phyloP scores from a whole-genome alignment of 2,888 invertebrate species.

The Sesia apiformis region DNA sequence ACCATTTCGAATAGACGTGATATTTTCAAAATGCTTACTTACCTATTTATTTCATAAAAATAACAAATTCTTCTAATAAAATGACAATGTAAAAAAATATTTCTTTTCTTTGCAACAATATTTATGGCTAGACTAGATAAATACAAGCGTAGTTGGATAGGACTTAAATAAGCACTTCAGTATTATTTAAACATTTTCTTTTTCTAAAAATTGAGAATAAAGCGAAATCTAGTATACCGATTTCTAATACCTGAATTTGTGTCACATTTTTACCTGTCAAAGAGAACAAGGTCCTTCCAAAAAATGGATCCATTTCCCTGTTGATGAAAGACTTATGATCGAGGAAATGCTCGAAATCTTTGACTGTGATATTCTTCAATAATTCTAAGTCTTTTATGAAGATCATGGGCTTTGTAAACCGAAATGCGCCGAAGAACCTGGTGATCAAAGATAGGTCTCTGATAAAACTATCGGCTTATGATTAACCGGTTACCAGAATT shows the following conservation, averaged over 20 bases:
- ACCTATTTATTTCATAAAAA: too few relatives aligned
- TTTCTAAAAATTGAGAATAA: neutral
- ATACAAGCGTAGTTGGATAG: too few relatives aligned
- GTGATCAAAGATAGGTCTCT: neutral
- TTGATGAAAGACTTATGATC: constrained; percentile 50
- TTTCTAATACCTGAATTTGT: neutral
- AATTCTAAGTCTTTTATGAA: constrained; percentile 61
- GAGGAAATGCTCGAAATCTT: constrained; percentile 70
- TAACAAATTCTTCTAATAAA: too few relatives aligned
- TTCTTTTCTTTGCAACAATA: too few relatives aligned
- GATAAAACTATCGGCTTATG: neutral
- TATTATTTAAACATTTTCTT: neutral
- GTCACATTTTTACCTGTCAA: constrained; percentile 41
- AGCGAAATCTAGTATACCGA: too few relatives aligned
- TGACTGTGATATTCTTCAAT: constrained; percentile 61
- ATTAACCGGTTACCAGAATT: too few relatives aligned
- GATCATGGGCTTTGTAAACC: constrained; percentile 38
- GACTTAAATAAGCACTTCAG: neutral
- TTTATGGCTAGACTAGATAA: too few relatives aligned
- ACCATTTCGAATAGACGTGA: too few relatives aligned
- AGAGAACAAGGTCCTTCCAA: constrained; percentile 57
- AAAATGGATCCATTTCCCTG: constrained; percentile 51
- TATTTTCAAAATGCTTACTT: too few relatives aligned
- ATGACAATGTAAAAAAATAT: too few relatives aligned
- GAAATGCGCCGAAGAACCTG: constrained; percentile 50